A percentile compares a stretch with the other conserved stretches of the same genome.
phyloP scores from a whole-genome alignment of 2,113 vertebrate genomes.

The Pteruthius melanotis region DNA sequence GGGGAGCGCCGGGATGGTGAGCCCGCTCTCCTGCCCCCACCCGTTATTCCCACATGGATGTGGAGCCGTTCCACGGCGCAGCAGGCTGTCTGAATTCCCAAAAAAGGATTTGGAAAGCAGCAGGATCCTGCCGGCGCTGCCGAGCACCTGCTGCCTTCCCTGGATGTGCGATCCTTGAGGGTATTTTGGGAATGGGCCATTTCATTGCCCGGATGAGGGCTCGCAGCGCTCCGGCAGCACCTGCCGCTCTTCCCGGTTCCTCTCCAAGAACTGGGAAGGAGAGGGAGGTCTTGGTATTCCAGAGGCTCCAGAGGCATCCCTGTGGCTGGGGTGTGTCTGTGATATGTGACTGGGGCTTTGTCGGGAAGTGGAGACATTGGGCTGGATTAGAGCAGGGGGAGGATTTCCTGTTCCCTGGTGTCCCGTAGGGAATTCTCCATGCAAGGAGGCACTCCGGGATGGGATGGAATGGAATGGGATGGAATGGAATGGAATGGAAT shows the following conservation, averaged over 20 bases:
- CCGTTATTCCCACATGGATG: not conserved
- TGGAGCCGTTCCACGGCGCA: accelerated
- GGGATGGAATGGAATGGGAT: not conserved
- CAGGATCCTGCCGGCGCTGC: not conserved
- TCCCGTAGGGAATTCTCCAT: accelerated
- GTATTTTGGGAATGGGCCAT: not conserved
- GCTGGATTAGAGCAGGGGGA: not conserved
- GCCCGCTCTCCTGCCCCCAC: not conserved
- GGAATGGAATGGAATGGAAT: not conserved
- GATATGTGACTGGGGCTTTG: accelerated
- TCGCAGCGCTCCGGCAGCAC: accelerated
- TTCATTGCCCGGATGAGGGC: not conserved
- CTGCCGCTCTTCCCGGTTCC: accelerated
- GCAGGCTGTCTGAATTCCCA: not conserved
- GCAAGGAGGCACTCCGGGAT: accelerated
- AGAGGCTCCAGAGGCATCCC: not conserved
- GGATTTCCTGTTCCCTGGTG: not conserved
- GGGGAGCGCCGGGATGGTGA: not conserved
- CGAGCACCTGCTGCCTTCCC: not conserved
- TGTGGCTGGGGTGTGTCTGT: accelerated
- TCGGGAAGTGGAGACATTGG: accelerated
- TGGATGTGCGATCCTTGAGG: not conserved
- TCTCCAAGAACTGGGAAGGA: not conserved
- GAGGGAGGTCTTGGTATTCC: not conserved
- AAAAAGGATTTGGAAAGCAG: not conserved